These are phyloP conservation scores for Gymnobelideus leadbeateri DNA, from an alignment of 2,113 vertebrate species.

Conservation along the genomic window DNA sequence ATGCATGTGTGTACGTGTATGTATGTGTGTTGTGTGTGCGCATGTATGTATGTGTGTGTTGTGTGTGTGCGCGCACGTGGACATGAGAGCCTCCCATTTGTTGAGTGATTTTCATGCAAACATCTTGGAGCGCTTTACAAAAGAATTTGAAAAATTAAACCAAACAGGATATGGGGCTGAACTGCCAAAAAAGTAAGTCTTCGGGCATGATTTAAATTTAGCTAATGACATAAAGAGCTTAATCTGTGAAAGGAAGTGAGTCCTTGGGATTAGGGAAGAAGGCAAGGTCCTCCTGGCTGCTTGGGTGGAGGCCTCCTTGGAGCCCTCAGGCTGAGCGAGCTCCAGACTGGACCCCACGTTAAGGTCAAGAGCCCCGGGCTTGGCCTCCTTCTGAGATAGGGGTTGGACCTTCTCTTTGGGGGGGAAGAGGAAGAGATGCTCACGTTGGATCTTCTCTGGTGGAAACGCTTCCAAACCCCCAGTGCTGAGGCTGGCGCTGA, in stretches of 20 bases:
- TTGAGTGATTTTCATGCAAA: conserved; percentile 78
- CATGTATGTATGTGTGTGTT: conserved; percentile 49
- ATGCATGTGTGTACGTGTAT: conserved; percentile 48
- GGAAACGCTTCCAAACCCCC: neutral
- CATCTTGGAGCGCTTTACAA: conserved; percentile 83
- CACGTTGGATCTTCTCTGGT: neutral
- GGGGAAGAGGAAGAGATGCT: conserved; percentile 71
- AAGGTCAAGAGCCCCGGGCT: conserved; percentile 65
- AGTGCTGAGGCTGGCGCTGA: neutral
- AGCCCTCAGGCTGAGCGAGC: conserved; percentile 37
- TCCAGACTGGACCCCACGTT: conserved; percentile 70
- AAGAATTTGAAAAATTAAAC: conserved; percentile 80
- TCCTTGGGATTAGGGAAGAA: conserved; percentile 79
- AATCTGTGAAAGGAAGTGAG: conserved; percentile 79
- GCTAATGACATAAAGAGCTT: conserved; percentile 81
- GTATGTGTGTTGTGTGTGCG: conserved; percentile 49
- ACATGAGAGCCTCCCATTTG: conserved; percentile 74
- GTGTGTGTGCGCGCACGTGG: conserved; percentile 58
- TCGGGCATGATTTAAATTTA: conserved; percentile 81
- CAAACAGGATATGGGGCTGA: conserved; percentile 85
- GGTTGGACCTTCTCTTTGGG: conserved; percentile 58
- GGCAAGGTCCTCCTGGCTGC: conserved; percentile 71
- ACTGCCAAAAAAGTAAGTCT: conserved; percentile 81
- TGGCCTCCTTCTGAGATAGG: conserved; percentile 44
- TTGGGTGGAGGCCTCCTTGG: conserved; percentile 75